These are phyloP conservation scores for Onthophagus sagittarius DNA, from an alignment of 2,888 invertebrate species.

Conservation along the genomic window DNA sequence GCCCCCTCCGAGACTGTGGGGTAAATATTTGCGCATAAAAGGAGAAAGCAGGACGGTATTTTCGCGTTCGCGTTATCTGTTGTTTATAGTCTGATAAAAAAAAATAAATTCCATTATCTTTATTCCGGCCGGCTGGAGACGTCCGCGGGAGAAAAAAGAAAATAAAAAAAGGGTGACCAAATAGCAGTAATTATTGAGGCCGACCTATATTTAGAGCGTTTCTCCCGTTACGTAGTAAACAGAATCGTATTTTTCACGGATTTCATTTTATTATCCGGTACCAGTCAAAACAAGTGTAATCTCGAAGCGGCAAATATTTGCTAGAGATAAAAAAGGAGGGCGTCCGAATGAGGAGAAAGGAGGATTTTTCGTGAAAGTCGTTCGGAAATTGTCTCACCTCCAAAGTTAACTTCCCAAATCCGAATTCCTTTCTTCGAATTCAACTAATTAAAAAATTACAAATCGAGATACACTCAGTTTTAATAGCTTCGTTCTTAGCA, in stretches of 20 bases:
- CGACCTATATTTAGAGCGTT: neutral
- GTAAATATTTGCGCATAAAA: neutral
- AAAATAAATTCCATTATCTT: neutral
- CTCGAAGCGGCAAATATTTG: neutral
- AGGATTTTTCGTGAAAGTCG: slow-evolving; percentile 3
- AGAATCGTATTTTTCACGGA: neutral
- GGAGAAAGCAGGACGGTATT: neutral
- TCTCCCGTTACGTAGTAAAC: neutral
- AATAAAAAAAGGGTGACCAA: neutral
- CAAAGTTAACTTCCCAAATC: neutral
- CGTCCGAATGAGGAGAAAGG: slow-evolving; percentile 7
- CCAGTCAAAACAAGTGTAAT: slow-evolving; percentile 9
- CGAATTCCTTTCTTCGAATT: neutral
- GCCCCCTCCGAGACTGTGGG: neutral
- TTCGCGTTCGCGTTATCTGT: neutral
- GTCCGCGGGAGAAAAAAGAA: neutral
- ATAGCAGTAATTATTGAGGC: neutral
- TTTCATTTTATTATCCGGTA: neutral
- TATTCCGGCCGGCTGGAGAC: neutral
- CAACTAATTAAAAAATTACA: neutral
- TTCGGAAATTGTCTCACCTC: neutral
- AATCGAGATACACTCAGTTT: neutral
- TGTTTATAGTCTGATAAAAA: neutral
- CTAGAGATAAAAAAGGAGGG: neutral
- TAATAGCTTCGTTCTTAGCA: neutral